Evolutionary conservation across 1,140 invertebrate genomes (phyloP).

Genomic region (Zaprionus tsacasi): DNA sequence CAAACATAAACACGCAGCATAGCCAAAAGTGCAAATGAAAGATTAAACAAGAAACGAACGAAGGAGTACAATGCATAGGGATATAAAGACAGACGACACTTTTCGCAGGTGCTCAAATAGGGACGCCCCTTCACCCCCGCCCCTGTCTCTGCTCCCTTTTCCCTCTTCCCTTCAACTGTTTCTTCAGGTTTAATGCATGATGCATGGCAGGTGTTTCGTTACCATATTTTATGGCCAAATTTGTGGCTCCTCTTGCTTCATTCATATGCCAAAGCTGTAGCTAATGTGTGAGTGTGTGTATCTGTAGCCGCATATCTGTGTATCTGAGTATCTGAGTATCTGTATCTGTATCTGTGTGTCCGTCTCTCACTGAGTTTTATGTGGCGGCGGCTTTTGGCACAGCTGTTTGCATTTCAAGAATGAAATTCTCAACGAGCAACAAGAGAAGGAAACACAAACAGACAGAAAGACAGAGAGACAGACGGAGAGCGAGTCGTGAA

Average conservation of each 20-base stretch:
- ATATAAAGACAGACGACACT: conserved; percentile 49
- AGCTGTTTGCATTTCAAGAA: conserved; percentile 80
- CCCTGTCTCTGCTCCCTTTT: neutral
- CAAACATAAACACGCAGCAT: conserved; percentile 34
- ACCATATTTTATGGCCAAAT: conserved; percentile 77
- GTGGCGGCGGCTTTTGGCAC: conserved; percentile 49
- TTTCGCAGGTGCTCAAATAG: conserved; percentile 51
- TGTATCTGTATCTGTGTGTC: conserved; percentile 32
- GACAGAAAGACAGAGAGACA: conserved; percentile 12
- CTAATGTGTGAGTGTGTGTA: conserved; percentile 29
- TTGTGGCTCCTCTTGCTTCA: conserved; percentile 56
- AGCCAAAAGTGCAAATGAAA: conserved; percentile 66
- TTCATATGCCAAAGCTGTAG: conserved; percentile 64
- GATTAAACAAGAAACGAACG: conserved; percentile 63
- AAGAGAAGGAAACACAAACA: conserved; percentile 28
- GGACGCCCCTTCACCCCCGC: neutral
- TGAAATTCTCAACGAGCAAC: conserved; percentile 68
- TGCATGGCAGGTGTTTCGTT: conserved; percentile 71
- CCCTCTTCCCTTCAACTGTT: neutral
- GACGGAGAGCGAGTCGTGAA: neutral
- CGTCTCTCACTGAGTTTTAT: conserved; percentile 31
- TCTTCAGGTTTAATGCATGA: conserved; percentile 8
- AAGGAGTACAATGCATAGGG: conserved; percentile 41
- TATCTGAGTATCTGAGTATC: conserved; percentile 34
- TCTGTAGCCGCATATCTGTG: neutral